These are phyloP conservation scores for Actinia tenebrosa DNA, from an alignment of 64 coral and sea anemone genomes.

Conservation along the genomic window DNA sequence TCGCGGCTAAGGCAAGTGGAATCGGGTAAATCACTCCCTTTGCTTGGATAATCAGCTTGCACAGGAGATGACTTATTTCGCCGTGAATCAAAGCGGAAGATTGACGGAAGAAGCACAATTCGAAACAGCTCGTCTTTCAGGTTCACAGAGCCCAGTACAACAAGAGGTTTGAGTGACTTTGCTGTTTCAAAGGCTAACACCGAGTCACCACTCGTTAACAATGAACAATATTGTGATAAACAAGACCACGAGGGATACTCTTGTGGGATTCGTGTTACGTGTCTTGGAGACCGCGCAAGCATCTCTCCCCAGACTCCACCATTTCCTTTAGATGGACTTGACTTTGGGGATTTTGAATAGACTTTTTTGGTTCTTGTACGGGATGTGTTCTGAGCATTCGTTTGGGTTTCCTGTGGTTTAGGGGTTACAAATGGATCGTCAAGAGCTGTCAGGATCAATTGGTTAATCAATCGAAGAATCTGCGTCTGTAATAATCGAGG, in stretches of 20 bases:
- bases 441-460: constrained; percentile 59
- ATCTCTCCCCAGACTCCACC: constrained; percentile 21
- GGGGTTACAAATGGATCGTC: background rate
- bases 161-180: constrained; percentile 43
- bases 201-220: constrained; percentile 18
- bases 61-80: background rate
- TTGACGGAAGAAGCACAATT: constrained; percentile 56
- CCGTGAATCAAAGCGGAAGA: constrained; percentile 30
- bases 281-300: background rate
- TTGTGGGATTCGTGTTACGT: background rate
- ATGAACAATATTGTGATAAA: constrained; percentile 49
- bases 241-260: constrained; percentile 29
- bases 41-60: background rate
- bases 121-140: constrained; percentile 48
- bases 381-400: constrained; percentile 1
- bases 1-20: background rate
- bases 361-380: constrained; percentile 30
- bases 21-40: background rate
- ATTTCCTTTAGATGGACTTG: constrained; percentile 54
- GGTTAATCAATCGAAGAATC: constrained; percentile 55
- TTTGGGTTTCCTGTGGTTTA: background rate
- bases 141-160: constrained; percentile 15
- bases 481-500: constrained; percentile 45
- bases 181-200: constrained; percentile 27
- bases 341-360: constrained; percentile 36